Percentiles rank a stretch among this genome's conserved stretches.
Evolutionary conservation across 2,888 invertebrate genomes (phyloP).

Genomic region (Erpobdella octoculata): DNA sequence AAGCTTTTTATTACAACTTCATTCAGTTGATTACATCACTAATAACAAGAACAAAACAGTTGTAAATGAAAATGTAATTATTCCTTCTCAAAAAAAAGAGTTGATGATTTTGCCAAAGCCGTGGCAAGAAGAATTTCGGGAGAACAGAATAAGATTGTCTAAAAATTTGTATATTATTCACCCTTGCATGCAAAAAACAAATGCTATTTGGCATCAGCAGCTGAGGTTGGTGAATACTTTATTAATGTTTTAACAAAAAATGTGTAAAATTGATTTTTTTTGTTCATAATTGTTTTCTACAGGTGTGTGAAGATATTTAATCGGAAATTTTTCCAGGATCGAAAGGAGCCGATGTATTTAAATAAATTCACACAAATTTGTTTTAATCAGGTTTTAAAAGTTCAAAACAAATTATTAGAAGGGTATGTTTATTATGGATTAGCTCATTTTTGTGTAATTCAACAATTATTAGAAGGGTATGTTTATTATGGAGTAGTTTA

Average conservation of each 20-base stretch:
- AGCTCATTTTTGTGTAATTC: too few species aligned
- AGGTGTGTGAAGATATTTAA: conserved; percentile 50
- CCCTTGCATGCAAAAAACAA: conserved; percentile 70
- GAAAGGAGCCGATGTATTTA: conserved; percentile 57
- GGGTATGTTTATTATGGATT: too few species aligned
- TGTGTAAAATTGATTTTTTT: not conserved
- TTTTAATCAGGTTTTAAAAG: not conserved
- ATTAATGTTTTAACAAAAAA: not conserved
- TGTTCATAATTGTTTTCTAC: conserved; percentile 26
- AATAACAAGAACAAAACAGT: not conserved
- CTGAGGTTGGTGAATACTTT: conserved; percentile 9
- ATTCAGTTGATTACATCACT: conserved; percentile 22
- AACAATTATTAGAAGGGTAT: not conserved
- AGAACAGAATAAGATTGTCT: conserved; percentile 55
- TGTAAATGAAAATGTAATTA: not conserved
- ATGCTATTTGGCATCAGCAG: conserved; percentile 65
- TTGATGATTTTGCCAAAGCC: conserved; percentile 52
- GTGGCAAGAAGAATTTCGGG: conserved; percentile 60
- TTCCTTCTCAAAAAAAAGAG: not conserved
- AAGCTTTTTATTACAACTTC: not conserved
- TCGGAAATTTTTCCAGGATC: conserved; percentile 49
- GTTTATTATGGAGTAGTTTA: too few species aligned
- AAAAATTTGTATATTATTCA: conserved; percentile 69
- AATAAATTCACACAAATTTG: conserved; percentile 8
- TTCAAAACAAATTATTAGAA: conserved; percentile 1